Conservation (phyloP, 2,113 vertebrate genomes). For the Uria lomvia region DNA sequence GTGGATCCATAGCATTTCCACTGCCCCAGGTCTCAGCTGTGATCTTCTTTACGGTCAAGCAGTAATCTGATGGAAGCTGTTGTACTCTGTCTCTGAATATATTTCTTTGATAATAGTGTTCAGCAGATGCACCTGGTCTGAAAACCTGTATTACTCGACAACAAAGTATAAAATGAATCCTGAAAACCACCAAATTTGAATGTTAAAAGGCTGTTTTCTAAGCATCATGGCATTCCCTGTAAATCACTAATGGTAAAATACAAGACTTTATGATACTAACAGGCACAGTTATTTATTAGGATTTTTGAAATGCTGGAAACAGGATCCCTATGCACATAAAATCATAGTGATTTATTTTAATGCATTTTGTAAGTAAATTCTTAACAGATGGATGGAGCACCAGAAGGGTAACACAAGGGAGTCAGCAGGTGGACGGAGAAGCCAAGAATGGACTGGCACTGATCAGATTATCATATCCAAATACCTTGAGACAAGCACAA, state of each 20-base stretch:
- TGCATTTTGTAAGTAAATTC: conserved; percentile 73
- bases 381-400: conserved; percentile 75
- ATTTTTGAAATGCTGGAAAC: not conserved
- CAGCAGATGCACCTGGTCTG: not conserved
- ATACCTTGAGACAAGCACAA: conserved; percentile 72
- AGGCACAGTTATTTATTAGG: not conserved
- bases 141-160: not conserved
- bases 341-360: conserved; percentile 56
- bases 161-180: not conserved
- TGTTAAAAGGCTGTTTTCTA: not conserved
- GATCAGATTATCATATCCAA: conserved; percentile 73
- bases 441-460: conserved; percentile 72
- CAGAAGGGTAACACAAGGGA: conserved; percentile 71
- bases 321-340: not conserved
- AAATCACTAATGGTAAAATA: not conserved
- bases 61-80: not conserved
- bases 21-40: not conserved
- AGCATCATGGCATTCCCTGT: not conserved
- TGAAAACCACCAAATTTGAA: not conserved
- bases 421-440: conserved; percentile 73
- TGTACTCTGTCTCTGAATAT: not conserved
- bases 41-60: not conserved
- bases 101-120: not conserved
- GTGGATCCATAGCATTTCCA: not conserved
- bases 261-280: not conserved